phyloP scores from a whole-genome alignment of 2,113 vertebrate species.

The Amblyornis subalaris region DNA sequence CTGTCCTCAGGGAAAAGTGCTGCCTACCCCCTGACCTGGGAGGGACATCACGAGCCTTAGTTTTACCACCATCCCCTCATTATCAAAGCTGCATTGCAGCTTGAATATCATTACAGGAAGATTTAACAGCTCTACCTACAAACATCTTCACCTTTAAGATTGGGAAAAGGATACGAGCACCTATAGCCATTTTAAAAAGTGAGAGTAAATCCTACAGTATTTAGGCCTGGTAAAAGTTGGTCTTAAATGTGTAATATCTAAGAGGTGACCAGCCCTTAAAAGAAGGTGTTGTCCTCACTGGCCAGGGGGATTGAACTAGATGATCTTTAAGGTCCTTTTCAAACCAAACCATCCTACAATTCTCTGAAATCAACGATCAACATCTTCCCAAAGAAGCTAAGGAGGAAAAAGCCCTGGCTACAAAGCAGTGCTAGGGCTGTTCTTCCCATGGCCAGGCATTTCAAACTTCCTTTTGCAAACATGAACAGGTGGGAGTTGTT shows the following conservation, averaged over 20 bases:
- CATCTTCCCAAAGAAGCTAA: neutral
- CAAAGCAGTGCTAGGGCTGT: neutral
- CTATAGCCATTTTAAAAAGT: neutral
- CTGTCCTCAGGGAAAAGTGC: neutral
- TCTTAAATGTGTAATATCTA: neutral
- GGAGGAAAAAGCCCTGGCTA: neutral
- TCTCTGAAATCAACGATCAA: neutral
- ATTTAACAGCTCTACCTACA: neutral
- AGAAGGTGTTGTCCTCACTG: neutral
- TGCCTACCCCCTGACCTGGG: neutral
- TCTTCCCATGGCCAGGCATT: neutral
- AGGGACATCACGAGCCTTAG: accelerated
- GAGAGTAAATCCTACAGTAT: neutral
- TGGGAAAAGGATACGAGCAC: accelerated
- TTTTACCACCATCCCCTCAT: neutral
- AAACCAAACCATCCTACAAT: neutral
- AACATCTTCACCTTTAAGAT: neutral
- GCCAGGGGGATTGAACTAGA: neutral
- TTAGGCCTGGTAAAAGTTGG: neutral
- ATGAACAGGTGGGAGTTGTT: neutral
- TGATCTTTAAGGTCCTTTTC: neutral
- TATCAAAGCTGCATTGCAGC: neutral
- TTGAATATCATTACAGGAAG: neutral
- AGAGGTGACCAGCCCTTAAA: neutral
- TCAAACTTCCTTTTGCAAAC: constrained; percentile 27